These are phyloP conservation scores for Phragmatobia fuliginosa DNA, from an alignment of 2,888 invertebrate genomes.

Conservation along the genomic window DNA sequence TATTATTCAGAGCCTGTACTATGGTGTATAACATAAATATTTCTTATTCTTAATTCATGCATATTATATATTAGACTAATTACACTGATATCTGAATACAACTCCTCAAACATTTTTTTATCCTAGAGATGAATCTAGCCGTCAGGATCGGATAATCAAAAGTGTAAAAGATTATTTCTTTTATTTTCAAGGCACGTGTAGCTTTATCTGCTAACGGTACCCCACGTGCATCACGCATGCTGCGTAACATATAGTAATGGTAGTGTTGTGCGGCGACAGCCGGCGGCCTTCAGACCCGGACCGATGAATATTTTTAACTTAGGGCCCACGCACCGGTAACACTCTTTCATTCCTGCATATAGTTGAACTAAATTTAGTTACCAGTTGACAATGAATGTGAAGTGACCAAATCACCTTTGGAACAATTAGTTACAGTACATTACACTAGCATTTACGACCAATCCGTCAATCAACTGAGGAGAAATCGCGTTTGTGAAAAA, in stretches of 20 bases:
- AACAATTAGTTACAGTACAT: constrained; percentile 21
- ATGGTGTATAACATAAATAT: no score
- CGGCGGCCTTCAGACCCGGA: constrained; percentile 63
- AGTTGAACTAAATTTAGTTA: constrained; percentile 45
- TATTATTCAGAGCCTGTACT: no score
- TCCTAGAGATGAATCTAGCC: no score
- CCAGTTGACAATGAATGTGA: constrained; percentile 47
- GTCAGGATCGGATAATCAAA: neutral
- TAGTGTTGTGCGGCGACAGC: constrained; percentile 59
- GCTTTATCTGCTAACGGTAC: constrained; percentile 60
- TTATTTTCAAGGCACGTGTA: neutral
- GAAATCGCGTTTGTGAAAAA: neutral
- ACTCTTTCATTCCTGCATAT: constrained; percentile 47
- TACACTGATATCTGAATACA: no score
- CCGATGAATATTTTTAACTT: constrained; percentile 59
- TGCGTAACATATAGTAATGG: constrained; percentile 67
- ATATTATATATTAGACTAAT: no score
- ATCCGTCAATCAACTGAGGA: neutral
- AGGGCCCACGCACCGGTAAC: constrained; percentile 56
- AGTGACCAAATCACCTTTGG: constrained; percentile 43
- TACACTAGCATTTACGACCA: neutral
- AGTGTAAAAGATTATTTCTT: neutral
- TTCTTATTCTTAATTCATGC: no score
- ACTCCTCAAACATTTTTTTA: no score
- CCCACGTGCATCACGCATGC: constrained; percentile 76